phyloP scores from a whole-genome alignment of 1,140 invertebrate species.

The Potamilus streckersoni region DNA sequence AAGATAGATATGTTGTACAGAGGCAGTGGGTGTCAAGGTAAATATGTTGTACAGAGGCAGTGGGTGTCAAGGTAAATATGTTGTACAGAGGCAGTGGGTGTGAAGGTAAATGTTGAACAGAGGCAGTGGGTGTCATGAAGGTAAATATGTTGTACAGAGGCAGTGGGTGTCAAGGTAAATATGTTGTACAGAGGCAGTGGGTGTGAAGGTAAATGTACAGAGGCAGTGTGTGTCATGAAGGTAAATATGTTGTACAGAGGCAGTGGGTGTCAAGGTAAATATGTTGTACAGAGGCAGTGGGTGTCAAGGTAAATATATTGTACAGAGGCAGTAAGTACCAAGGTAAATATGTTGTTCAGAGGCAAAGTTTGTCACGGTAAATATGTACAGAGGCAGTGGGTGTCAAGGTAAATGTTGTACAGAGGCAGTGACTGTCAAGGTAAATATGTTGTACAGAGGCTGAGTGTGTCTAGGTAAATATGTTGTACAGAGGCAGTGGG shows the following conservation, averaged over 20 bases:
- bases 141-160: neutral
- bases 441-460: neutral
- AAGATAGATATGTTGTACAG: neutral
- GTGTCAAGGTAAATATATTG: neutral
- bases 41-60: neutral
- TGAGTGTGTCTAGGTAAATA: neutral
- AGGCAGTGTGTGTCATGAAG: constrained; percentile 3
- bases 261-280: neutral
- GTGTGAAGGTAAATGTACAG: neutral
- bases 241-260: neutral
- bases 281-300: neutral
- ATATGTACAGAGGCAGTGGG: neutral
- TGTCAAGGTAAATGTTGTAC: neutral
- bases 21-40: constrained; percentile 23
- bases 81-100: neutral
- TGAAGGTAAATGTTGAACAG: neutral
- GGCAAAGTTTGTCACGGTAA: neutral
- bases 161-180: neutral
- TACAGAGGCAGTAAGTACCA: constrained; percentile 3
- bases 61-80: neutral
- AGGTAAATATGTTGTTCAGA: constrained; percentile 4
- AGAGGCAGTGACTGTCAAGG: neutral
- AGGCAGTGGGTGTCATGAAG: neutral
- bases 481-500: neutral
- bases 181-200: neutral